A percentile compares a stretch with the other conserved stretches of the same genome.
Evolutionary conservation across 2,888 invertebrate species (phyloP).

Genomic region (Cephus spinipes): DNA sequence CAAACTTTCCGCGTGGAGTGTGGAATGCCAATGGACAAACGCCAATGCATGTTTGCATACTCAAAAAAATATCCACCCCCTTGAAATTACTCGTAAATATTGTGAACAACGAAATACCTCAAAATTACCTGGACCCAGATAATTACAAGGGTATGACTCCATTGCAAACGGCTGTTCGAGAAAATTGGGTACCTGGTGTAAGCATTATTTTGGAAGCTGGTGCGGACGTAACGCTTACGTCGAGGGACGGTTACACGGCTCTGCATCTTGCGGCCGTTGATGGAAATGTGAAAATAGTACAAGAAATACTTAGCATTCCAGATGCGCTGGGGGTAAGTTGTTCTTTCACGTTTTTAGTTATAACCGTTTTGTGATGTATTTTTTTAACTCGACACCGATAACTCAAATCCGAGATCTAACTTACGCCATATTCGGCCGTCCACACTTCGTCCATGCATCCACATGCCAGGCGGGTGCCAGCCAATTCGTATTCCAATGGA

Average conservation of each 20-base stretch:
- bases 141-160: constrained; percentile 70
- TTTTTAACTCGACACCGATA: no score
- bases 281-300: constrained; percentile 68
- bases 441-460: no score
- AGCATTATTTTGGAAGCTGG: constrained; percentile 69
- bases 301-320: constrained; percentile 69
- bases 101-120: constrained; percentile 20
- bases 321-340: constrained; percentile 54
- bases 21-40: constrained; percentile 68
- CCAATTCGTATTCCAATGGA: no score
- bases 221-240: constrained; percentile 65
- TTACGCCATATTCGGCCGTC: no score
- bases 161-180: constrained; percentile 69
- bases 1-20: constrained; percentile 65
- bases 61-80: constrained; percentile 65
- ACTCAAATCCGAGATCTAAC: no score
- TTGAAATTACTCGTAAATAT: constrained; percentile 61
- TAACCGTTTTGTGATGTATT: no score
- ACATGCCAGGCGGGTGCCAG: no score
- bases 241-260: constrained; percentile 69
- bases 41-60: constrained; percentile 70
- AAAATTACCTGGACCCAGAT: constrained; percentile 60
- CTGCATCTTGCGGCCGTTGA: constrained; percentile 70
- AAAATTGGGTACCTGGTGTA: constrained; percentile 70
- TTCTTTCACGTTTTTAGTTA: no score